A percentile compares a stretch with the other conserved stretches of the same genome.
phyloP scores from a whole-genome alignment of 2,888 invertebrate species.

The Eupithecia pulchellata region DNA sequence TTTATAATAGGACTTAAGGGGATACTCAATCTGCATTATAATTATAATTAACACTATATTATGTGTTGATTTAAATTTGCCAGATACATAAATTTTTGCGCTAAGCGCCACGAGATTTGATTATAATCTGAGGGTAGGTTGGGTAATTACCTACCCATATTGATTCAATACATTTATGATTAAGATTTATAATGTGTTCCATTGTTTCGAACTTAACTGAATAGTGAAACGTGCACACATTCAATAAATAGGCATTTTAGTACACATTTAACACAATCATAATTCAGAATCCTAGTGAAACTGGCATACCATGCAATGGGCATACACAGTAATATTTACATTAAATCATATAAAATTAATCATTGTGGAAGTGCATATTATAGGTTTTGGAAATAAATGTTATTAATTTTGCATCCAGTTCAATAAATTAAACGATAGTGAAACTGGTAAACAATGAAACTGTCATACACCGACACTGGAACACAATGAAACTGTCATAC shows the following conservation, averaged over 20 bases:
- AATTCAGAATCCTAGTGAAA: no score
- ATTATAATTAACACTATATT: no score
- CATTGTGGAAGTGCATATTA: background rate
- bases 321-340: background rate
- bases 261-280: no score
- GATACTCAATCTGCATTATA: conserved; percentile 19
- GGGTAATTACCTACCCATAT: background rate
- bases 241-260: no score
- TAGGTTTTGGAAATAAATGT: background rate
- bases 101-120: background rate
- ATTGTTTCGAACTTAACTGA: background rate
- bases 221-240: background rate
- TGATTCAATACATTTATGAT: background rate
- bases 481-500: background rate
- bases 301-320: background rate
- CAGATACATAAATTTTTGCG: background rate
- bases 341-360: no score
- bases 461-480: background rate
- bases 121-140: background rate
- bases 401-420: background rate
- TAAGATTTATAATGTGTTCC: no score
- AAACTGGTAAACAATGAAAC: background rate
- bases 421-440: background rate
- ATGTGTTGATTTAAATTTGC: background rate
- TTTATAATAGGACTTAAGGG: conserved; percentile 22